Evolutionary conservation across 2,113 vertebrate species (phyloP).

Genomic region (Callospermophilus lateralis): DNA sequence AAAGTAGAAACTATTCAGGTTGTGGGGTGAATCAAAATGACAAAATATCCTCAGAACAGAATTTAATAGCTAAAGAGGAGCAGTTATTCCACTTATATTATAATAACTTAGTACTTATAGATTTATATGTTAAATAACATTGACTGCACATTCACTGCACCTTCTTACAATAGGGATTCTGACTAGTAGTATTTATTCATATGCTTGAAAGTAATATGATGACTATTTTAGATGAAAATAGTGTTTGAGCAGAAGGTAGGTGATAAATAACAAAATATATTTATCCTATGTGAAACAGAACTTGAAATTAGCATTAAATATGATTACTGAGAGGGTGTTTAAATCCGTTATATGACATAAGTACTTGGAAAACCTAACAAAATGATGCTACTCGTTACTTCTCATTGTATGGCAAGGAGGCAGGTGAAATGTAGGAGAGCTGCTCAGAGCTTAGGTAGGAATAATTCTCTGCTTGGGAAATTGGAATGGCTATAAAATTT

Average conservation of each 20-base stretch:
- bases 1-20: neutral
- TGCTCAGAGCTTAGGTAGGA: neutral
- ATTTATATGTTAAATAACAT: neutral
- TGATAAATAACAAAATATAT: neutral
- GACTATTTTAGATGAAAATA: neutral
- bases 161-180: conserved; percentile 17
- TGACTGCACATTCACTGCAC: neutral
- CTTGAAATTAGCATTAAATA: neutral
- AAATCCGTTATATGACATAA: neutral
- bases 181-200: neutral
- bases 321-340: neutral
- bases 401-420: neutral
- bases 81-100: neutral
- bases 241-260: neutral
- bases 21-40: neutral
- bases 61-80: neutral
- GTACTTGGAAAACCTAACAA: neutral
- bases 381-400: neutral
- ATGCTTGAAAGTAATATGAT: neutral
- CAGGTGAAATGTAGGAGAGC: neutral
- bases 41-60: neutral
- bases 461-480: neutral
- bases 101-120: neutral
- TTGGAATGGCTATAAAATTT: neutral
- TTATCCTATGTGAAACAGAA: neutral